phyloP scores from a whole-genome alignment of 2,113 vertebrate species.

The Psittacara wagleri region DNA sequence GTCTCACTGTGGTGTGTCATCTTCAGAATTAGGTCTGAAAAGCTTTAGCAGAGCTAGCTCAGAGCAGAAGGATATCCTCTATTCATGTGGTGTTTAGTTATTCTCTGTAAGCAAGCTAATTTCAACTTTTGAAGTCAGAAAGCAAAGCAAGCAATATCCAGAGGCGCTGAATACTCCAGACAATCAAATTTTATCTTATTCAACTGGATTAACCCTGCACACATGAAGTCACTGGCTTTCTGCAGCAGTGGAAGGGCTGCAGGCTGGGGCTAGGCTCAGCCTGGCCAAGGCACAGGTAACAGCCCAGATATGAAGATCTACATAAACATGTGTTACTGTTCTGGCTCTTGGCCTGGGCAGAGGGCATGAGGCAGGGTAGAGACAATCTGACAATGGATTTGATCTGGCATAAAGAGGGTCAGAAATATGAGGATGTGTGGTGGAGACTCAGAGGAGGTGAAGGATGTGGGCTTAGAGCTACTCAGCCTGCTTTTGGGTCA shows the following conservation, averaged over 20 bases:
- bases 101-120: neutral
- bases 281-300: neutral
- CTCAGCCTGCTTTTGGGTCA: neutral
- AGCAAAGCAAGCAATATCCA: neutral
- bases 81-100: neutral
- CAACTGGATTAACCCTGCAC: rapidly evolving
- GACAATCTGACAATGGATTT: neutral
- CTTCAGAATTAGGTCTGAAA: neutral
- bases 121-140: neutral
- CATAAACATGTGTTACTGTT: rapidly evolving
- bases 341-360: neutral
- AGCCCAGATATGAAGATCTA: neutral
- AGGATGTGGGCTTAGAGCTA: neutral
- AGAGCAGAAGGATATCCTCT: neutral
- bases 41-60: neutral
- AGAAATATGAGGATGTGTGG: neutral
- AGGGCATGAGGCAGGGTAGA: neutral
- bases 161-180: neutral
- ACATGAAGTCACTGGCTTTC: neutral
- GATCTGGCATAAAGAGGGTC: neutral
- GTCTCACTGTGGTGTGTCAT: neutral
- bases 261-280: neutral
- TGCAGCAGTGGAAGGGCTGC: neutral
- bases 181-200: rapidly evolving
- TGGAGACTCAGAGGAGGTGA: neutral